These are phyloP conservation scores for Drosophila ogumai DNA, from an alignment of 1,140 invertebrate species.

Conservation along the genomic window DNA sequence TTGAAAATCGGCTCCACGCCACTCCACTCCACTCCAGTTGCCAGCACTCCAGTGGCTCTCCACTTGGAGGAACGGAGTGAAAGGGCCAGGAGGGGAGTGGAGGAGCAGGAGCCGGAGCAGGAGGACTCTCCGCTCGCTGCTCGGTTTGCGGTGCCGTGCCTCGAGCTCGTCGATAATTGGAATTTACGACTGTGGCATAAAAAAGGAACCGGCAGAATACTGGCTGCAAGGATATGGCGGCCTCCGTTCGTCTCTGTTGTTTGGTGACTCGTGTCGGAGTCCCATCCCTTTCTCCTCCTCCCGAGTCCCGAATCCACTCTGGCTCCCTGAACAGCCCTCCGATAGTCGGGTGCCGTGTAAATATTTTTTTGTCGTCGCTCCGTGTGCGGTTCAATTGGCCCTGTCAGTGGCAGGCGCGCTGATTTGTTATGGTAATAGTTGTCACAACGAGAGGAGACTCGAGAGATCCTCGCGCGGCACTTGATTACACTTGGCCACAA, in stretches of 20 bases:
- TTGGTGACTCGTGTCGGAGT: conserved; percentile 43
- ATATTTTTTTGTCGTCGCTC: conserved; percentile 63
- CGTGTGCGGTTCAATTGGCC: conserved; percentile 71
- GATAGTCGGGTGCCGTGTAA: conserved; percentile 68
- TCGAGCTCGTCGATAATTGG: conserved; percentile 80
- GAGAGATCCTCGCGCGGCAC: conserved; percentile 75
- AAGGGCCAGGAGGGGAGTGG: not conserved
- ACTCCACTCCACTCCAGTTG: conserved; percentile 33
- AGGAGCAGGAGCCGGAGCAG: conserved; percentile 1
- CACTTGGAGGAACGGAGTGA: conserved; percentile 26
- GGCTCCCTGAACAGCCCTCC: conserved; percentile 9
- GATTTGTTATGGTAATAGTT: conserved; percentile 83
- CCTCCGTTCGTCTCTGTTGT: conserved; percentile 41
- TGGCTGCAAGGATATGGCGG: conserved; percentile 66
- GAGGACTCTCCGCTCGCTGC: conserved; percentile 27
- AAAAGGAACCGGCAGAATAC: conserved; percentile 57
- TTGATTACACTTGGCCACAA: conserved; percentile 75
- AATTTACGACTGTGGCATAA: conserved; percentile 82
- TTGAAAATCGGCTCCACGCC: conserved; percentile 75
- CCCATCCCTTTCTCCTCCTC: conserved; percentile 9
- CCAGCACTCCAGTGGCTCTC: conserved; percentile 42
- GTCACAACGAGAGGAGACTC: conserved; percentile 74
- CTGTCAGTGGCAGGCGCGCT: conserved; percentile 75
- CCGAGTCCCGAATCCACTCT: not conserved
- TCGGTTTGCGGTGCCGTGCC: conserved; percentile 62